Percentiles rank a stretch among this genome's conserved stretches.
These are phyloP conservation scores for Aplocera efformata DNA, from an alignment of 2,888 invertebrate species.

Conservation along the genomic window DNA sequence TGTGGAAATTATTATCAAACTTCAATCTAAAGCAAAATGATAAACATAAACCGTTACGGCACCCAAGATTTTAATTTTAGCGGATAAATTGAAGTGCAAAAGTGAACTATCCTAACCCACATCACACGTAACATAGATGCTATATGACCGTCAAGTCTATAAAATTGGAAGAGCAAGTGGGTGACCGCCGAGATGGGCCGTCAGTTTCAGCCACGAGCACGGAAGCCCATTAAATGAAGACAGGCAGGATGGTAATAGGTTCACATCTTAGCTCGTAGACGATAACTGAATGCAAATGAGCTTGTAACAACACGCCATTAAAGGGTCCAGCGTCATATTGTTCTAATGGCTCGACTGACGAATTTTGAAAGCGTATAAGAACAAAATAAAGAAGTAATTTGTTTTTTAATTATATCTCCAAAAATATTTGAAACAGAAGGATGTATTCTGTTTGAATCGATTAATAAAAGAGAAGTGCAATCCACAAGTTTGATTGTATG, in stretches of 20 bases:
- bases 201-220: constrained; percentile 32
- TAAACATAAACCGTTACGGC: too few relatives aligned
- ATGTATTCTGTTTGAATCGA: too few relatives aligned
- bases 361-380: constrained; percentile 6
- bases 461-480: too few relatives aligned
- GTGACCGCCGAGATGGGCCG: constrained; percentile 32
- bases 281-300: constrained; percentile 36
- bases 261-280: constrained; percentile 23
- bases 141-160: not conserved
- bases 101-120: too few relatives aligned
- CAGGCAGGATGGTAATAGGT: constrained; percentile 37
- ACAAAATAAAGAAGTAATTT: too few relatives aligned
- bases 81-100: too few relatives aligned
- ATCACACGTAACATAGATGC: not conserved
- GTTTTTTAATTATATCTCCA: too few relatives aligned
- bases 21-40: too few relatives aligned
- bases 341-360: constrained; percentile 7
- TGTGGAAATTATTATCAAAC: too few relatives aligned
- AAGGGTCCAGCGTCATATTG: constrained; percentile 6
- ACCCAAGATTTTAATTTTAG: too few relatives aligned
- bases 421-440: too few relatives aligned
- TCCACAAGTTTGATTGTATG: constrained; percentile 23
- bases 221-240: constrained; percentile 35
- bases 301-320: constrained; percentile 13
- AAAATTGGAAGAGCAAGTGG: constrained; percentile 12